A percentile compares a stretch with the other conserved stretches of the same genome.
phyloP scores from a whole-genome alignment of 2,797 vertebrate genomes.

The Menidia menidia region DNA sequence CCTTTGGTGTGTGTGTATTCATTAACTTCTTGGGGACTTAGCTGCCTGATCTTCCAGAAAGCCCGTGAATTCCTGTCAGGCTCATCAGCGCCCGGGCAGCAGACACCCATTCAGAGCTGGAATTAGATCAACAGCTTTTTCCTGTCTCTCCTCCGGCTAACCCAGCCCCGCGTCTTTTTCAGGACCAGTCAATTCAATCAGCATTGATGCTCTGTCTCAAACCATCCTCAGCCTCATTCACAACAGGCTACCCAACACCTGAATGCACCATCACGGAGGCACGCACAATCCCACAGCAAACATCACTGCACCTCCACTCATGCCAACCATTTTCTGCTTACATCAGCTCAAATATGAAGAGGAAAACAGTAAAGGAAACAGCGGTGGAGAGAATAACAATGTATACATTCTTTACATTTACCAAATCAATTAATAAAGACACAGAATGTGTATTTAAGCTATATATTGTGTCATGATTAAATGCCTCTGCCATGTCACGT shows the following conservation, averaged over 20 bases:
- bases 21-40: background rate
- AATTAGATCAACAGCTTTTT: slow-evolving; percentile 65
- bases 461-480: background rate
- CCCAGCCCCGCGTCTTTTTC: slow-evolving; percentile 54
- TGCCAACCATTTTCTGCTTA: background rate
- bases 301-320: background rate
- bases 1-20: background rate
- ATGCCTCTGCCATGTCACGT: background rate
- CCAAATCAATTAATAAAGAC: background rate
- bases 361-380: background rate
- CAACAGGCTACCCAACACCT: slow-evolving; percentile 59
- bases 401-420: background rate
- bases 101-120: slow-evolving; percentile 42
- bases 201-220: slow-evolving; percentile 62
- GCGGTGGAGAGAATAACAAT: background rate
- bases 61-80: slow-evolving; percentile 1
- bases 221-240: slow-evolving; percentile 54
- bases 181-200: slow-evolving; percentile 66
- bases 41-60: slow-evolving; percentile 5
- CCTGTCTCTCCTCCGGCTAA: slow-evolving; percentile 44
- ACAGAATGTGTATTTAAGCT: background rate
- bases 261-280: slow-evolving; percentile 7
- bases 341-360: background rate
- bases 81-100: slow-evolving; percentile 10
- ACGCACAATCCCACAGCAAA: background rate